A percentile compares a stretch with the other conserved stretches of the same genome.
phyloP scores from a whole-genome alignment of 1,140 invertebrate species.

The Polypedilum pembai region DNA sequence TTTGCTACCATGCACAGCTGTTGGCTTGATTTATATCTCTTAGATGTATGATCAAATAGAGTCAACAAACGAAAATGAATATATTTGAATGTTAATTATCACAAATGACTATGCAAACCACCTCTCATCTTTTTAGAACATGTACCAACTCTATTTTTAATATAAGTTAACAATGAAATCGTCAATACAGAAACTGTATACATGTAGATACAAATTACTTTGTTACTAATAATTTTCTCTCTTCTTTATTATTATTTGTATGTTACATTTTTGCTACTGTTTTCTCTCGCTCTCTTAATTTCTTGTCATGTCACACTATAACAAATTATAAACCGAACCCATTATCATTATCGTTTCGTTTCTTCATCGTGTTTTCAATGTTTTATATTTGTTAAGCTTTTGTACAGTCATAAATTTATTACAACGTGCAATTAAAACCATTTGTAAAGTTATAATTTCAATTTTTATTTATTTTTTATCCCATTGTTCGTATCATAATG shows the following conservation, averaged over 20 bases:
- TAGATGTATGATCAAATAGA: not conserved
- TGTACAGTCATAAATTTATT: not conserved
- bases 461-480: not conserved
- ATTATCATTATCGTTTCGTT: not conserved
- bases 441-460: not conserved
- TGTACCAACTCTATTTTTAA: too few relatives aligned
- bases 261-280: too few relatives aligned
- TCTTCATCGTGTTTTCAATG: not conserved
- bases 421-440: not conserved
- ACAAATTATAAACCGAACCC: not conserved
- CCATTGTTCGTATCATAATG: not conserved
- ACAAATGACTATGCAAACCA: not conserved
- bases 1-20: conserved; percentile 1
- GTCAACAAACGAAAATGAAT: conserved; percentile 1
- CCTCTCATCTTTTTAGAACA: too few relatives aligned
- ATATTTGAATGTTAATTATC: conserved; percentile 14
- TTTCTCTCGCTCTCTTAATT: too few relatives aligned
- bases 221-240: too few relatives aligned
- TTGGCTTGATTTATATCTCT: conserved; percentile 6
- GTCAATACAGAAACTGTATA: too few relatives aligned
- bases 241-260: too few relatives aligned
- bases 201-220: too few relatives aligned
- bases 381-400: conserved; percentile 4
- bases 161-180: too few relatives aligned
- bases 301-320: not conserved